A percentile compares a stretch with the other conserved stretches of the same genome.
These are phyloP conservation scores for Sceloporus undulatus DNA, from an alignment of 2,113 vertebrate species.

Conservation along the genomic window DNA sequence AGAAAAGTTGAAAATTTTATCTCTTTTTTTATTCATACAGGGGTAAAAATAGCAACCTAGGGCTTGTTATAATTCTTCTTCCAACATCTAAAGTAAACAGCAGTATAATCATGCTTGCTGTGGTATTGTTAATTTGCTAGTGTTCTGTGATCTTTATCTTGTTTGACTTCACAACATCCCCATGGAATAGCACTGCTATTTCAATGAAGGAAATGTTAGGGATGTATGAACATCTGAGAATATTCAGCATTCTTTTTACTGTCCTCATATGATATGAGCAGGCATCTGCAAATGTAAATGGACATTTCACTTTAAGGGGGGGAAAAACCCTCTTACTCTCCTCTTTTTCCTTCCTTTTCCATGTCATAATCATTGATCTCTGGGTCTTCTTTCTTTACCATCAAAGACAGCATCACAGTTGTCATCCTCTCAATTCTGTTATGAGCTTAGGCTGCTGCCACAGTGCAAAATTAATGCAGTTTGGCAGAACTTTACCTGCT, in stretches of 20 bases:
- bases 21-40: conserved; percentile 33
- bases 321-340: not conserved
- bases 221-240: conserved; percentile 11
- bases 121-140: conserved; percentile 1
- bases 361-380: too few species aligned
- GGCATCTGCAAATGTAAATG: not conserved
- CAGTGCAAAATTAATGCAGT: too few species aligned
- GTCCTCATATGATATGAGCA: not conserved
- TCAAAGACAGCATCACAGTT: too few species aligned
- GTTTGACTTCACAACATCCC: conserved; percentile 19
- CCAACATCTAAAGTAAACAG: conserved; percentile 14
- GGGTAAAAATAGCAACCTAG: conserved; percentile 35
- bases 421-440: not conserved
- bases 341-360: not conserved
- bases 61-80: conserved; percentile 33
- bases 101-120: conserved; percentile 34
- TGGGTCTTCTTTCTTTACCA: too few species aligned
- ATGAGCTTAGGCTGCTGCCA: too few species aligned
- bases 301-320: not conserved
- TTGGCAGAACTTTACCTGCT: too few species aligned
- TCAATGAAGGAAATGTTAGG: not conserved
- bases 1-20: conserved; percentile 39
- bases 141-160: conserved; percentile 2
- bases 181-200: conserved; percentile 12
- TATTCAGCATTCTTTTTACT: not conserved